These are phyloP conservation scores for Schrankia costaestrigalis DNA, from an alignment of 2,888 invertebrate species.

Conservation along the genomic window DNA sequence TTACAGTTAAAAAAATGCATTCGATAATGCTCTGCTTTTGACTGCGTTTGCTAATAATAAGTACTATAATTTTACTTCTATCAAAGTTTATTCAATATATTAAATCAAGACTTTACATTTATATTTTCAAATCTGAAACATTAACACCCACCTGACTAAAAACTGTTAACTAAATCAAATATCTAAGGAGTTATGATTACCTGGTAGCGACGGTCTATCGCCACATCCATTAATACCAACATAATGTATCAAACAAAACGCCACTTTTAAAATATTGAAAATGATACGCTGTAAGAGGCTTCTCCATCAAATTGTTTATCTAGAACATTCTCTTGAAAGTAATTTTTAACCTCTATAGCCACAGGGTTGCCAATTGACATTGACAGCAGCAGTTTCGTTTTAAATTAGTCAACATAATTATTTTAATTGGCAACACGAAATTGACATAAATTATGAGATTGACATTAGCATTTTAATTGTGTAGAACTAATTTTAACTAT, in stretches of 20 bases:
- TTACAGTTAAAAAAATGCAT: too few species aligned
- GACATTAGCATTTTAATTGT: too few species aligned
- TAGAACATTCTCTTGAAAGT: constrained; percentile 38
- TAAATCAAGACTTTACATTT: neutral
- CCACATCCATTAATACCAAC: constrained; percentile 53
- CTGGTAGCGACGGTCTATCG: constrained; percentile 38
- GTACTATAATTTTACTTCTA: too few species aligned
- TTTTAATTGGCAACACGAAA: constrained; percentile 25
- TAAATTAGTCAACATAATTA: constrained; percentile 11
- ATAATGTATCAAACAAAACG: constrained; percentile 57
- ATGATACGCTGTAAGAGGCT: constrained; percentile 45
- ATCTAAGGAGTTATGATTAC: constrained; percentile 44
- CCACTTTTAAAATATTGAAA: constrained; percentile 52
- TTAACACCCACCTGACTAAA: constrained; percentile 22
- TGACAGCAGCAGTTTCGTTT: constrained; percentile 16
- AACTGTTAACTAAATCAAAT: constrained; percentile 33
- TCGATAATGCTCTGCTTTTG: too few species aligned
- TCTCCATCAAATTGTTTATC: constrained; percentile 63
- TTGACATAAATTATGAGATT: too few species aligned
- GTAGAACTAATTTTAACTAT: too few species aligned
- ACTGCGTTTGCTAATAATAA: too few species aligned
- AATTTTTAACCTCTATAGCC: constrained; percentile 33
- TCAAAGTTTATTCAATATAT: too few species aligned
- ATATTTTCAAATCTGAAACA: constrained; percentile 16
- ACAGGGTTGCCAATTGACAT: constrained; percentile 45